Conservation (phyloP, 2,797 vertebrate species). For the Clarias fuscus region DNA sequence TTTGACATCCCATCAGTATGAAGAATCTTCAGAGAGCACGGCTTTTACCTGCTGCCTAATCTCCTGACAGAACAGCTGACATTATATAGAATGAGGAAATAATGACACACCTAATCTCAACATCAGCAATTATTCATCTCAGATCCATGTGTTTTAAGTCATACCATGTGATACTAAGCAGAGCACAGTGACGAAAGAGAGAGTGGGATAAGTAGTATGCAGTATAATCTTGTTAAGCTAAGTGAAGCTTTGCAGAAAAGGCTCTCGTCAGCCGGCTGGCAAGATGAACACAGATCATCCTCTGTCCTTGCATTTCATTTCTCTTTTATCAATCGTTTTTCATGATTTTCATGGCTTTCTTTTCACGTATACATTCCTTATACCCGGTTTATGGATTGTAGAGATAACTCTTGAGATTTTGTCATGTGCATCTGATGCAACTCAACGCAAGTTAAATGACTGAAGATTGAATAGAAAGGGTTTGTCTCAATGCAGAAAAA, state of each 20-base stretch:
- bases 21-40: conserved; percentile 64
- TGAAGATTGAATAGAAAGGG: not conserved
- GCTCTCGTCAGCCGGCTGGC: conserved; percentile 76
- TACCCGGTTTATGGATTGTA: not conserved
- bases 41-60: conserved; percentile 73
- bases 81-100: conserved; percentile 73
- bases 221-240: conserved; percentile 77
- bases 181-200: conserved; percentile 66
- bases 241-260: conserved; percentile 79
- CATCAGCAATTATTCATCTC: conserved; percentile 72
- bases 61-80: conserved; percentile 61
- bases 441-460: not conserved
- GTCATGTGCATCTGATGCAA: not conserved
- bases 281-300: conserved; percentile 70
- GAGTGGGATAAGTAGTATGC: conserved; percentile 69
- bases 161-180: conserved; percentile 75
- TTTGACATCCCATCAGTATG: conserved; percentile 68
- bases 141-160: conserved; percentile 78
- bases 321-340: conserved; percentile 57
- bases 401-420: not conserved
- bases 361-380: conserved; percentile 39
- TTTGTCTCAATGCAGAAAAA: not conserved
- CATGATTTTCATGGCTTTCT: conserved; percentile 49
- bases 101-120: conserved; percentile 75
- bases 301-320: conserved; percentile 59